Conservation (phyloP, 2,888 invertebrate species). For the Tenthredo scrophulariae region DNA sequence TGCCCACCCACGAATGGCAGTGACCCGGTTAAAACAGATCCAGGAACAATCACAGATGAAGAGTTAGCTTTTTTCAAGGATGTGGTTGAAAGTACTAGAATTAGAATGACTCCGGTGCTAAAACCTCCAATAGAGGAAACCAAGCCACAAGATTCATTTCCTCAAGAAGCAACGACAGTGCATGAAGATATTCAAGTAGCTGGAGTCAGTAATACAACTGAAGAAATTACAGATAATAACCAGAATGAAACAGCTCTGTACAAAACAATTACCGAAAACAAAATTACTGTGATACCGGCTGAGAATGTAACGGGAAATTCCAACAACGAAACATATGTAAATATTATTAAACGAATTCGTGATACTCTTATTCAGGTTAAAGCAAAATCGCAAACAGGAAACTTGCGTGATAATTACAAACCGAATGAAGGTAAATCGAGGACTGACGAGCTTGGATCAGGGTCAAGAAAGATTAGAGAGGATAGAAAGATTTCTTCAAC, state of each 20-base stretch:
- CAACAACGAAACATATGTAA: slow-evolving; percentile 64
- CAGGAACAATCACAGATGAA: slow-evolving; percentile 7
- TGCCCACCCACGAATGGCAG: not conserved
- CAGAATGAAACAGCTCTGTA: not conserved
- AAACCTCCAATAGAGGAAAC: not conserved
- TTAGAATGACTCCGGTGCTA: not conserved
- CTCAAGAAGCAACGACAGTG: not conserved
- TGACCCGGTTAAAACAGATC: not conserved
- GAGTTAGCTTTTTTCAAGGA: slow-evolving; percentile 59
- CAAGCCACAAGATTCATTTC: slow-evolving; percentile 9
- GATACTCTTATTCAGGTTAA: slow-evolving; percentile 53
- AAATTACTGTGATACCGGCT: not conserved
- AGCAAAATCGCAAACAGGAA: slow-evolving; percentile 51
- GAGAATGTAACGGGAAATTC: slow-evolving; percentile 50
- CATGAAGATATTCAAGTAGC: not conserved
- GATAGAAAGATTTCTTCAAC: not conserved
- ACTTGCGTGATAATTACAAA: slow-evolving; percentile 28
- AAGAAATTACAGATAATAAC: not conserved
- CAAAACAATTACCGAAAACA: not conserved
- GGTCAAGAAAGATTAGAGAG: not conserved
- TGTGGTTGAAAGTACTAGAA: not conserved
- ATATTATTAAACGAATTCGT: slow-evolving; percentile 68
- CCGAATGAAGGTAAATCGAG: slow-evolving; percentile 24
- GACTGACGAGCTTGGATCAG: not conserved
- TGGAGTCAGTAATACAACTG: not conserved